Evolutionary conservation across 2,888 invertebrate genomes (phyloP).

Genomic region (Parnassius smintheus): DNA sequence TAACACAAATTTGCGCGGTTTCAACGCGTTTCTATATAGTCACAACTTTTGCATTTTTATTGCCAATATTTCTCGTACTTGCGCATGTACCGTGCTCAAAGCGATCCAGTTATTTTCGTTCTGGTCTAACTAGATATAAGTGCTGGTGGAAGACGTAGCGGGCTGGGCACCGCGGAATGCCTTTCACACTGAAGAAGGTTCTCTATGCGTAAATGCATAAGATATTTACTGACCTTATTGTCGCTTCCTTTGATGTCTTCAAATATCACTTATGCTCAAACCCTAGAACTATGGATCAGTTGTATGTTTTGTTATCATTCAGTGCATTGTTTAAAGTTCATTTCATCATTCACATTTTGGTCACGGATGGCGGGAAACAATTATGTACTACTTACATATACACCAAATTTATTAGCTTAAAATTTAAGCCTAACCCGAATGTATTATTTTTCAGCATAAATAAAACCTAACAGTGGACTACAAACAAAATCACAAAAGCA

Average conservation of each 20-base stretch:
- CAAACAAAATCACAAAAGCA: too few relatives aligned
- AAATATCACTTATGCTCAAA: conserved; percentile 72
- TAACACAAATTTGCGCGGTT: conserved; percentile 57
- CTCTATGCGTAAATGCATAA: conserved; percentile 43
- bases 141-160: conserved; percentile 33
- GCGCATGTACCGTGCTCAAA: conserved; percentile 58
- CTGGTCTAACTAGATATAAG: conserved; percentile 64
- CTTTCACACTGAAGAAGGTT: conserved; percentile 14
- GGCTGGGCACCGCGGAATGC: conserved; percentile 21
- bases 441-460: too few relatives aligned
- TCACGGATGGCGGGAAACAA: too few relatives aligned
- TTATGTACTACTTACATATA: too few relatives aligned
- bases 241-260: conserved; percentile 76
- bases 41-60: conserved; percentile 79
- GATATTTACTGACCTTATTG: conserved; percentile 40
- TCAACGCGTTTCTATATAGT: conserved; percentile 63
- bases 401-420: too few relatives aligned
- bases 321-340: neutral
- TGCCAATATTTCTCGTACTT: conserved; percentile 70
- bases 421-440: too few relatives aligned
- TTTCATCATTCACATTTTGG: too few relatives aligned
- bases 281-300: conserved; percentile 37
- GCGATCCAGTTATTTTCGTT: conserved; percentile 52
- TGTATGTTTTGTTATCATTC: conserved; percentile 29
- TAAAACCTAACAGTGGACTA: too few relatives aligned